These are phyloP conservation scores for Yponomeuta evonymella DNA, from an alignment of 2,888 invertebrate species.

Conservation along the genomic window DNA sequence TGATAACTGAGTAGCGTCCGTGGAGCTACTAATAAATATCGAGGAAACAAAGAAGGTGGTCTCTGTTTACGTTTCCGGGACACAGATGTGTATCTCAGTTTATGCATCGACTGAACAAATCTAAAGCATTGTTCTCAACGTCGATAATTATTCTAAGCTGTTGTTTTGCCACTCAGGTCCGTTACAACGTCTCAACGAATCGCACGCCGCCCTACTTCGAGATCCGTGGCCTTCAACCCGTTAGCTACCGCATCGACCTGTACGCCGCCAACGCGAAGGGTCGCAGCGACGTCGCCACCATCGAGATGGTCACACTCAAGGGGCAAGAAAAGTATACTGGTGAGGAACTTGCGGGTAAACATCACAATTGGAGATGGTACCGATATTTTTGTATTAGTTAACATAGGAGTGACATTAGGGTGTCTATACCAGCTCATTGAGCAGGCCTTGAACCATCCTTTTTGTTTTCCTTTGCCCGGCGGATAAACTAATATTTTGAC, in stretches of 20 bases:
- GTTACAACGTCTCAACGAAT: slow-evolving; percentile 79
- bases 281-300: slow-evolving; percentile 86
- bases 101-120: too few species aligned
- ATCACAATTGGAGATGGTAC: neutral
- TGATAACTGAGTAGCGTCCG: too few species aligned
- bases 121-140: too few species aligned
- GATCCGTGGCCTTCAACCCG: slow-evolving; percentile 81
- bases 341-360: slow-evolving; percentile 44
- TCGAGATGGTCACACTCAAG: slow-evolving; percentile 89
- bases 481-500: too few species aligned
- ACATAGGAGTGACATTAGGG: neutral
- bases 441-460: too few species aligned
- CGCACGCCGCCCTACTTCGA: slow-evolving; percentile 81
- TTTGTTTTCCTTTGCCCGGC: too few species aligned
- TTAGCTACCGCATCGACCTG: slow-evolving; percentile 86
- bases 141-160: neutral
- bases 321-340: slow-evolving; percentile 92
- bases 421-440: too few species aligned
- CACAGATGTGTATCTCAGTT: too few species aligned
- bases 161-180: slow-evolving; percentile 47
- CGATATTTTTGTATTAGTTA: neutral
- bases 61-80: too few species aligned
- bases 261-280: slow-evolving; percentile 93
- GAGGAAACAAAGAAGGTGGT: too few species aligned
- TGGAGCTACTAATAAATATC: too few species aligned